These are phyloP conservation scores for Eupithecia insigniata DNA, from an alignment of 2,888 invertebrate genomes.

Conservation along the genomic window DNA sequence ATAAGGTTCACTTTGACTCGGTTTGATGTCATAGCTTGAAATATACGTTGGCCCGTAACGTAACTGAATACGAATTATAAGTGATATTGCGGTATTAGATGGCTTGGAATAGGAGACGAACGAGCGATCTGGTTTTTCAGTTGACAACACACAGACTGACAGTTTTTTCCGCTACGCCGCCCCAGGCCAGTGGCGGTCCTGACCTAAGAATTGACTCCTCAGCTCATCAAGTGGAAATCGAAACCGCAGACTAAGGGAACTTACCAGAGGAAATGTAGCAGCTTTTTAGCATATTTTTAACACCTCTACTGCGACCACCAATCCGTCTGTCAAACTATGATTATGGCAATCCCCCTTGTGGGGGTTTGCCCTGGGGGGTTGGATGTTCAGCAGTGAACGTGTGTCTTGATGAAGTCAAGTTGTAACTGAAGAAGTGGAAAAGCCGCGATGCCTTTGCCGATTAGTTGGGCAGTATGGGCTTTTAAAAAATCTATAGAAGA, in stretches of 20 bases:
- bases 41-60: slow-evolving; percentile 22
- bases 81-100: slow-evolving; percentile 23
- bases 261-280: no score
- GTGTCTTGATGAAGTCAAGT: no score
- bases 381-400: no score
- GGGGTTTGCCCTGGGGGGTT: no score
- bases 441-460: neutral
- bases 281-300: neutral
- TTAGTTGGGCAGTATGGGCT: neutral
- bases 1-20: slow-evolving; percentile 35
- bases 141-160: neutral
- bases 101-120: neutral
- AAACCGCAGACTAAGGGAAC: neutral
- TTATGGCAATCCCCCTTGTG: neutral
- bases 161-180: neutral
- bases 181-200: no score
- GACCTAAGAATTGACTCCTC: no score
- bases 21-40: slow-evolving; percentile 23
- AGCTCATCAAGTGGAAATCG: neutral
- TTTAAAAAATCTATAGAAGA: neutral
- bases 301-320: neutral
- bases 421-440: neutral
- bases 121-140: neutral
- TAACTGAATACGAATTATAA: slow-evolving; percentile 40
- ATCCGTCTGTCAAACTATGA: neutral